Conservation (phyloP, 2,113 vertebrate species). For the Cranoglanis bouderius region DNA sequence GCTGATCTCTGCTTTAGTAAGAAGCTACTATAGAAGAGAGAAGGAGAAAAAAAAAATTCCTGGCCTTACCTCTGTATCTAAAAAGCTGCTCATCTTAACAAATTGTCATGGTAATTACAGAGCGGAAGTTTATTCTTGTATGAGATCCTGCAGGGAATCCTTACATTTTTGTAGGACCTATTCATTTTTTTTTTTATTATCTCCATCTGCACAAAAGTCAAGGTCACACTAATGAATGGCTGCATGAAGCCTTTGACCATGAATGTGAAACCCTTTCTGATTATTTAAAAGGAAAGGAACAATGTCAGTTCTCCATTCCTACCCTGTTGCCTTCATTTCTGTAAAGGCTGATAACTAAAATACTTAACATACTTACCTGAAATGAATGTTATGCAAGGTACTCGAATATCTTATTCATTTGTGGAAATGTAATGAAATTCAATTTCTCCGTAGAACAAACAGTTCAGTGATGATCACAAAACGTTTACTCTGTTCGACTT, state of each 20-base stretch:
- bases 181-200: background rate
- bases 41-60: background rate
- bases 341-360: background rate
- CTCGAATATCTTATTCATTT: background rate
- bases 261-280: slow-evolving; percentile 2
- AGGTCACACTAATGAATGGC: slow-evolving; percentile 30
- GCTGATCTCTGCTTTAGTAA: slow-evolving; percentile 7
- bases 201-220: slow-evolving; percentile 1
- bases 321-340: background rate
- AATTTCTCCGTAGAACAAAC: background rate
- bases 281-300: slow-evolving; percentile 8
- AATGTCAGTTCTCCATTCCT: background rate
- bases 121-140: slow-evolving; percentile 23
- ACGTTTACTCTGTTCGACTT: background rate
- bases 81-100: slow-evolving; percentile 1
- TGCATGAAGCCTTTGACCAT: background rate
- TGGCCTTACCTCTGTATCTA: slow-evolving; percentile 5
- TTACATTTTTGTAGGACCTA: background rate
- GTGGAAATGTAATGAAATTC: background rate
- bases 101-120: slow-evolving; percentile 38
- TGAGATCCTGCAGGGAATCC: slow-evolving; percentile 17
- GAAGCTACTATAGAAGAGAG: background rate
- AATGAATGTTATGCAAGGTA: background rate
- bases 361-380: background rate
- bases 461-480: background rate